A percentile compares a stretch with the other conserved stretches of the same genome.
Evolutionary conservation across 2,888 invertebrate species (phyloP).

Genomic region (Eumerus sabulonum): DNA sequence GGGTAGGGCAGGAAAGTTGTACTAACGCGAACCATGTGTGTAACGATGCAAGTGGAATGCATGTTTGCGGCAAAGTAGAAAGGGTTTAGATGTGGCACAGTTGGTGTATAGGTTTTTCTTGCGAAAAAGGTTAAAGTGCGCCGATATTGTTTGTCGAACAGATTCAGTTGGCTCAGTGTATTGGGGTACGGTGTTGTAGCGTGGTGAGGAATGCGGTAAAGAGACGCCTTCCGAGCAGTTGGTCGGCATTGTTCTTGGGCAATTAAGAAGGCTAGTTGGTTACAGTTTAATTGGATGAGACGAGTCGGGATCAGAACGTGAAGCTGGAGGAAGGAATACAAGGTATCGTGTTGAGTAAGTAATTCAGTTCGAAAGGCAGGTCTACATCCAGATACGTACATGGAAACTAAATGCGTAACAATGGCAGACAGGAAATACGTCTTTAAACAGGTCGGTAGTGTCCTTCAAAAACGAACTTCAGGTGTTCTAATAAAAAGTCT

Average conservation of each 20-base stretch:
- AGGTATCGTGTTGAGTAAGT: too few relatives aligned
- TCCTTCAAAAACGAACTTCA: too few relatives aligned
- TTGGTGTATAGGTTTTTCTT: conserved; percentile 7
- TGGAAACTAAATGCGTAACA: too few relatives aligned
- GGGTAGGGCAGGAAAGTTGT: conserved; percentile 56
- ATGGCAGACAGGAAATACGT: too few relatives aligned
- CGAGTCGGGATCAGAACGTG: too few relatives aligned
- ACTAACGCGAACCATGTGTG: conserved; percentile 66
- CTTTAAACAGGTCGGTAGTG: too few relatives aligned
- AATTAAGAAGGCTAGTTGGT: conserved; percentile 18
- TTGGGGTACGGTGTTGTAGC: conserved; percentile 5
- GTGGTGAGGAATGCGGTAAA: conserved; percentile 38
- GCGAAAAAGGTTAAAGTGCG: conserved; percentile 61
- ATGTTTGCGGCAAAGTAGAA: conserved; percentile 63
- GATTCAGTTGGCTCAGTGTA: conserved; percentile 25
- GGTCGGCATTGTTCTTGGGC: conserved; percentile 4
- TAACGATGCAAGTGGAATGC: conserved; percentile 65
- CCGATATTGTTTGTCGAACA: conserved; percentile 57
- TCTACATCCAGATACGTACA: too few relatives aligned
- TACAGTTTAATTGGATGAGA: conserved; percentile 40
- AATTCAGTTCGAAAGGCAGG: too few relatives aligned
- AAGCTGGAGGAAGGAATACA: too few relatives aligned
- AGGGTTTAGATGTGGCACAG: conserved; percentile 43
- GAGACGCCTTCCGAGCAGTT: conserved; percentile 29
- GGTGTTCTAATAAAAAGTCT: too few relatives aligned